Evolutionary conservation across 2,888 invertebrate species (phyloP), one percentile per base, ranked within the genome.

Genomic region (Arrhopalites spinosus): DNA sequence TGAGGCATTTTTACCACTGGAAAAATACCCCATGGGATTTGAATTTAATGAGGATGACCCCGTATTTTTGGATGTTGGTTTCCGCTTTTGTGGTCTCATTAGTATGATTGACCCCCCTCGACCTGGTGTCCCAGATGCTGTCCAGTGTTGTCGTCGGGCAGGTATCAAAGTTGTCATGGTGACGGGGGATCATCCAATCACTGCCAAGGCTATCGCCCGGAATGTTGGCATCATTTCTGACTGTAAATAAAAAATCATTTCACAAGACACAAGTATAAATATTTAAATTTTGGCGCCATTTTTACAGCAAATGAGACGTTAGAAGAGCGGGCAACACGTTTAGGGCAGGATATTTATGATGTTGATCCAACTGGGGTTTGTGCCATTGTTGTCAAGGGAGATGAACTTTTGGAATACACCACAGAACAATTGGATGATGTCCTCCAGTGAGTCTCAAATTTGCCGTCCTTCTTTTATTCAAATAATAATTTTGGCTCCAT

Each of bases 101-200:
- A 90, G 91, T 20, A 89, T 92, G 90, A 90, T 91, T 78, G 91
- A 92, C 86, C 91, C 91, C 43, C 91, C 91, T 0, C 87, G 91
- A 81, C 87, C 87, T 20, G 20, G 23, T 20, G 20, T 59, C 25
- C 59, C 59, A 23, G 50, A 90, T 83, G 92, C 93, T 0, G 91
- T 91, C 53, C 87, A 87, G 56, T 87, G 90, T 64, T 92, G 92
- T 80, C 89, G 91, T n/a, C 88, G 88, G n/a, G 93, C 93, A 0
- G 93, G 93, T 1, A 93, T 95, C 70, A 90, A 92, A 56, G 68
- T 91, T 20, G 71, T 77, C 36, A 77, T 79, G 72, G 69, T 71
- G 13, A 95, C 96, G 84, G 96, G 96, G 84, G 96, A 96, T 88
- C 96, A 96, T 87, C 95, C 95, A 72, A 94, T 95, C 88, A 96